Percentiles rank a stretch among this genome's conserved stretches.
These are phyloP conservation scores for Parasteatoda tepidariorum DNA, from an alignment of 1,140 invertebrate species.

Conservation along the genomic window DNA sequence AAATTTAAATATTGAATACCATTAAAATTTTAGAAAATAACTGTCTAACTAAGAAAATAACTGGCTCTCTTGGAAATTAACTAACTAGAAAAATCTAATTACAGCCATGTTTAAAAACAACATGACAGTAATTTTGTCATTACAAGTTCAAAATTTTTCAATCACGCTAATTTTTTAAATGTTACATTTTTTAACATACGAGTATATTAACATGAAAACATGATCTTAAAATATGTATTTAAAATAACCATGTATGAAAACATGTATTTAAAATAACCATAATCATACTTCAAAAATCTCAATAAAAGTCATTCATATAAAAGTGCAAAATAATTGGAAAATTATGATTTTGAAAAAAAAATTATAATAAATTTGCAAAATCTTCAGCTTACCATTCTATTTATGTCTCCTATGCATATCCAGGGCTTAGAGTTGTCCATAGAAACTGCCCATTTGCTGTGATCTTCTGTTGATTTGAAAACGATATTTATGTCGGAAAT, in stretches of 20 bases:
- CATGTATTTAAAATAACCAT: background rate
- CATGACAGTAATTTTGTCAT: too few species aligned
- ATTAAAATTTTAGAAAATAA: too few species aligned
- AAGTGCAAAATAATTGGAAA: background rate
- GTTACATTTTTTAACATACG: too few species aligned
- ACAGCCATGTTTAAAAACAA: too few species aligned
- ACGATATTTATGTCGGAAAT: background rate
- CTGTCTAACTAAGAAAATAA: too few species aligned
- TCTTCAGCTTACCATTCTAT: slow-evolving; percentile 79
- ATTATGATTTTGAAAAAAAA: background rate
- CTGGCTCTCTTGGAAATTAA: too few species aligned
- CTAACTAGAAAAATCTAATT: too few species aligned
- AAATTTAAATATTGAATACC: too few species aligned
- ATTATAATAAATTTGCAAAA: background rate
- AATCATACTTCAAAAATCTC: background rate
- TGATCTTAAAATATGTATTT: background rate
- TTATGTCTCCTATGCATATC: slow-evolving; percentile 93
- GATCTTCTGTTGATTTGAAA: slow-evolving; percentile 74
- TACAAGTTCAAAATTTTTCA: too few species aligned
- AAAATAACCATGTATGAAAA: background rate
- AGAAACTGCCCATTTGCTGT: slow-evolving; percentile 92
- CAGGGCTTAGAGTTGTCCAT: slow-evolving; percentile 73
- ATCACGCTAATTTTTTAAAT: too few species aligned
- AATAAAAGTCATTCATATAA: background rate
- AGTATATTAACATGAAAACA: too few species aligned